Conservation (phyloP, 2,113 vertebrate species). For the Myrmecophaga tridactyla region DNA sequence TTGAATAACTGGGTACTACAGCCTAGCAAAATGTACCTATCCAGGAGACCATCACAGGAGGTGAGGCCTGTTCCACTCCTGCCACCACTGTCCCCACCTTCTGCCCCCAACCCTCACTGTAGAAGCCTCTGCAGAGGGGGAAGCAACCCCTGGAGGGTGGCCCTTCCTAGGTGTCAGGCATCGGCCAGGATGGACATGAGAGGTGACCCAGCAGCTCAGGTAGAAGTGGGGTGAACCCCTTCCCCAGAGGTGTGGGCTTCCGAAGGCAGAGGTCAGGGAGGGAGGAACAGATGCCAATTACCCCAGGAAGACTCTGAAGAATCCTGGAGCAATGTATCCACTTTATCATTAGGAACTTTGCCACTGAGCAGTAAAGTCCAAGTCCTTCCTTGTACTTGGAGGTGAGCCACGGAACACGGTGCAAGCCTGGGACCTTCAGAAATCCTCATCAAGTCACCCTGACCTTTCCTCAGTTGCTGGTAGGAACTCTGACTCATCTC, state of each 20-base stretch:
- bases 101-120: no score
- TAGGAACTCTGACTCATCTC: not conserved
- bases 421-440: not conserved
- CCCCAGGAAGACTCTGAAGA: not conserved
- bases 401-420: not conserved
- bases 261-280: not conserved
- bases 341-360: not conserved
- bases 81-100: no score
- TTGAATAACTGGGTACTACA: not conserved
- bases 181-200: no score
- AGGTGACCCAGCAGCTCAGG: not conserved
- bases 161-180: no score
- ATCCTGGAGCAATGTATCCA: not conserved
- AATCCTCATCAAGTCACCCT: not conserved
- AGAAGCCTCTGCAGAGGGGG: not conserved
- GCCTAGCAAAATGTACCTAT: not conserved
- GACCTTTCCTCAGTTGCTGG: not conserved
- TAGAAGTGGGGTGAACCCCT: not conserved
- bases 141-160: not conserved
- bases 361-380: not conserved
- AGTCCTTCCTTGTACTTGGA: not conserved
- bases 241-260: not conserved
- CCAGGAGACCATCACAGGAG: not conserved
- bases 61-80: not conserved
- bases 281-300: not conserved